Conservation (phyloP, 1,140 invertebrate genomes). For the Phocides pigmalion region DNA sequence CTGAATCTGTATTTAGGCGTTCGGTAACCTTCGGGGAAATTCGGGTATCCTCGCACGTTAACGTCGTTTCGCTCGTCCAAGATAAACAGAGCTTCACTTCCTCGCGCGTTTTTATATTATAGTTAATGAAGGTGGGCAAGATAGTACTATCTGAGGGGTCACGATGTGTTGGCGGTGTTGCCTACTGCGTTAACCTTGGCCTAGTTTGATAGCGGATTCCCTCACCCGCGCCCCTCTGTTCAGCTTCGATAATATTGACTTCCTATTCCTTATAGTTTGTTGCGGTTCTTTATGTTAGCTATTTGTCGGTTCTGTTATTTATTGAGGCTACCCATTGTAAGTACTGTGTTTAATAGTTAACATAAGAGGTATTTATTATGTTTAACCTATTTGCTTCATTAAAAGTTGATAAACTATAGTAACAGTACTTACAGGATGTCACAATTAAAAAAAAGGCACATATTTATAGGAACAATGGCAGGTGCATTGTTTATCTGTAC, state of each 20-base stretch:
- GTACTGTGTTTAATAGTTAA: too few species aligned
- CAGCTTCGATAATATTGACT: conserved; percentile 57
- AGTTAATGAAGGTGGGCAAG: conserved; percentile 35
- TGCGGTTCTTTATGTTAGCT: neutral
- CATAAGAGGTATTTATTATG: too few species aligned
- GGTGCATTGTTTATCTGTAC: too few species aligned
- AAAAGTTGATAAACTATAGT: too few species aligned
- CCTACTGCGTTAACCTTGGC: conserved; percentile 58
- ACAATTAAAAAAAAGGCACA: too few species aligned
- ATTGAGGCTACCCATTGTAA: neutral
- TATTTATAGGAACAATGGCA: too few species aligned
- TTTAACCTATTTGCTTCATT: too few species aligned
- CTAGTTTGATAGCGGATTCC: conserved; percentile 62
- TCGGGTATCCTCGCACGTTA: conserved; percentile 40
- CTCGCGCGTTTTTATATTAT: conserved; percentile 23
- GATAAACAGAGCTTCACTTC: conserved; percentile 38
- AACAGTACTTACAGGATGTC: too few species aligned
- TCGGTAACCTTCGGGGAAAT: conserved; percentile 50
- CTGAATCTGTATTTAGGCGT: conserved; percentile 2
- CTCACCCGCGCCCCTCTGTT: conserved; percentile 47
- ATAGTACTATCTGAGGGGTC: conserved; percentile 57
- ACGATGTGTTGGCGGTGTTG: conserved; percentile 47
- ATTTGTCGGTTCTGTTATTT: neutral
- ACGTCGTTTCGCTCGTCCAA: conserved; percentile 30
- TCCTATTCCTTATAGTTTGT: conserved; percentile 45